These are phyloP conservation scores for Pollenia angustigena DNA, from an alignment of 2,888 invertebrate species.

Conservation along the genomic window DNA sequence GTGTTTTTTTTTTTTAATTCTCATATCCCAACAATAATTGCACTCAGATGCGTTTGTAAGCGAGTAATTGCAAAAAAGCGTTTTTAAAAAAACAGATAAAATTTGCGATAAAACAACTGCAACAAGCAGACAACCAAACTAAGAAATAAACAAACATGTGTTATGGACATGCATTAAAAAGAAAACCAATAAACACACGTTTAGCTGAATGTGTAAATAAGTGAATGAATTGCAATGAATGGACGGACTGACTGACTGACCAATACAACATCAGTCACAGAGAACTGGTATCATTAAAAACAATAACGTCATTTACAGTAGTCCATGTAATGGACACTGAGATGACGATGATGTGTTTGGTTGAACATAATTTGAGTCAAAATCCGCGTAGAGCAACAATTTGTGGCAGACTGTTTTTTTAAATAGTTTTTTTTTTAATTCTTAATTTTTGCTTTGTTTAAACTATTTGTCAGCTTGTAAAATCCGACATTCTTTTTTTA, in stretches of 20 bases:
- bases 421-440: not conserved
- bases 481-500: slow-evolving; percentile 56
- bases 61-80: slow-evolving; percentile 29
- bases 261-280: not conserved
- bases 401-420: slow-evolving; percentile 25
- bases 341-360: slow-evolving; percentile 17
- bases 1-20: not conserved
- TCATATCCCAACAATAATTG: slow-evolving; percentile 15
- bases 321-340: not conserved
- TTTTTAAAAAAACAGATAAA: slow-evolving; percentile 28
- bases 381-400: slow-evolving; percentile 52
- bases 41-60: slow-evolving; percentile 28
- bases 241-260: not conserved
- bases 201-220: not conserved
- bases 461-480: slow-evolving; percentile 72
- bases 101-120: slow-evolving; percentile 13
- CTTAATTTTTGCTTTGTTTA: slow-evolving; percentile 33
- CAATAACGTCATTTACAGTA: slow-evolving; percentile 5
- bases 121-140: slow-evolving; percentile 14
- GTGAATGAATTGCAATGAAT: not conserved
- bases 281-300: slow-evolving; percentile 14
- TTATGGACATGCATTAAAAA: too few species aligned
- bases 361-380: not conserved
- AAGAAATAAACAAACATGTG: not conserved
- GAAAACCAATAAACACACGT: slow-evolving; percentile 2